Percentiles rank a stretch among this genome's conserved stretches.
These are phyloP conservation scores for Philonicus albiceps DNA, from an alignment of 2,888 invertebrate genomes.

Conservation along the genomic window DNA sequence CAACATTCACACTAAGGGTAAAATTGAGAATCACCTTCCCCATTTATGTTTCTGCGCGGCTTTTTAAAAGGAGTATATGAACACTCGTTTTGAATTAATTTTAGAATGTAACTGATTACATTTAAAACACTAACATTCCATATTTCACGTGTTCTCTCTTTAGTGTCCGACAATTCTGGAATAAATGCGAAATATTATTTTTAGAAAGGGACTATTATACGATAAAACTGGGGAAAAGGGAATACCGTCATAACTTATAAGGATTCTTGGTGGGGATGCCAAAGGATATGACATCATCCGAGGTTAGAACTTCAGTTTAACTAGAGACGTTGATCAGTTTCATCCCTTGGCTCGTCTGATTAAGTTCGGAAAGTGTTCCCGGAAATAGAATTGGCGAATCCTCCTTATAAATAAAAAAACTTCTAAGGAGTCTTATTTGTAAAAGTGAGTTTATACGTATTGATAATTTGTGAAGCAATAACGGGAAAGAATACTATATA, in stretches of 20 bases:
- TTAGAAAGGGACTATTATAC: not conserved
- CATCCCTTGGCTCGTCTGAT: slow-evolving; percentile 55
- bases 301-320: slow-evolving; percentile 56
- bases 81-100: not conserved
- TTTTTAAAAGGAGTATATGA: not conserved
- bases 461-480: not conserved
- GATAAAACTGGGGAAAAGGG: slow-evolving; percentile 17
- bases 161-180: not conserved
- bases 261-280: slow-evolving; percentile 3
- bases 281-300: slow-evolving; percentile 51
- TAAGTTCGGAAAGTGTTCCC: slow-evolving; percentile 53
- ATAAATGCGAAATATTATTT: not conserved
- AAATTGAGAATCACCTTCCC: not conserved
- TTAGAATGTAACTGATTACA: not conserved
- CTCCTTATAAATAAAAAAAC: not conserved
- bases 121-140: not conserved
- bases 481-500: not conserved
- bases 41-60: not conserved
- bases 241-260: slow-evolving; percentile 7
- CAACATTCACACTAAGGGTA: not conserved
- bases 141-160: too few relatives aligned
- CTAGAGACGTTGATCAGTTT: slow-evolving; percentile 58
- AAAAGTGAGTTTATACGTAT: not conserved
- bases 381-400: not conserved
- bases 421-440: not conserved